Evolutionary conservation across 2,113 vertebrate species (phyloP), one percentile per base, ranked within the genome.

Genomic region (Gambusia affinis): DNA sequence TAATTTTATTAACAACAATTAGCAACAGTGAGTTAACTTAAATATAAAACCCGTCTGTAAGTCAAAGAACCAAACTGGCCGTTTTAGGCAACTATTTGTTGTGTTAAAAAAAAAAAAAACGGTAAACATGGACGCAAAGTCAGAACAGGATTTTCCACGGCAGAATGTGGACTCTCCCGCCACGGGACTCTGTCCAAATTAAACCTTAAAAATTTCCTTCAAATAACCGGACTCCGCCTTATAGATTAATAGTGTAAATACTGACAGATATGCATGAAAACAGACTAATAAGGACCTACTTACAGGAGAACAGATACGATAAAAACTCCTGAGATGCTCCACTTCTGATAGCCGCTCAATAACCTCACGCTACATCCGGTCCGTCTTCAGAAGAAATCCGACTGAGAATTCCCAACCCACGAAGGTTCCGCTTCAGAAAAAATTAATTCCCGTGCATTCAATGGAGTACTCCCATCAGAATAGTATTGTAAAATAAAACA

Each of bases 301-400:
- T 3, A 47, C 31, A 64, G 6, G 22, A 39, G 2, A 24, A 12
- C 61, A 66, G 19, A 6, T 1, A 3, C 3, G 10, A 24, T 29
- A 3, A 6, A 75, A 84, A 81, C 70, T 86, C 30, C 83, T 83
- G 61, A 30, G 35, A 42, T n/a, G 33, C 4, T 22, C 10, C 15
- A 66, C 85, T 84, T 73, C 73, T 4, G 60, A 24, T 1, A 17
- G 8, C 37, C 72, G 62, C 79, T 44, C 22, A 12, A 28, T 75
- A 90, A 91, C 89, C 72, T 70, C 87, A 91, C 88, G 86, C 75
- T 88, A 62, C 10, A 84, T 94, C 93, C 92, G 85, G 91, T 94
- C 82, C 92, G 86, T 57, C 80, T 8, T 3, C 2, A 1, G 78
- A 0, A 76, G 0, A 3, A 2, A 8, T 73, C 86, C 87, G 78